These are phyloP conservation scores for Vulpes ferrilata DNA, from an alignment of 2,113 vertebrate genomes.

Conservation along the genomic window DNA sequence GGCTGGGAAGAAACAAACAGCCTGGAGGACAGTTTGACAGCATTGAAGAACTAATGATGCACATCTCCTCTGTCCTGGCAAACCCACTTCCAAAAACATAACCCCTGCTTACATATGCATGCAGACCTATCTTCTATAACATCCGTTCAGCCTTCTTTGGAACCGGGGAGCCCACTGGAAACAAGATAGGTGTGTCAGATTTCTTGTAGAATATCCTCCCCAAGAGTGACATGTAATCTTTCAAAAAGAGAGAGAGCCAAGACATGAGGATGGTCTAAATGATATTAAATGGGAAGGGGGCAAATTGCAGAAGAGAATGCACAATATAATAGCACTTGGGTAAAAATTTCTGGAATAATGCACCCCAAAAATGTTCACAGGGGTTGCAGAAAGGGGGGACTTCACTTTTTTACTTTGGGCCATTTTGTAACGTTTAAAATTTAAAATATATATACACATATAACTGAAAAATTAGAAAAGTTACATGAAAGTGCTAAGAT, in stretches of 20 bases:
- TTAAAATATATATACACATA: too few species aligned
- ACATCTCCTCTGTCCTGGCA: not conserved
- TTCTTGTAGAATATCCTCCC: not conserved
- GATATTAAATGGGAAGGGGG: not conserved
- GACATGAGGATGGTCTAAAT: not conserved
- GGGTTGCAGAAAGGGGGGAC: not conserved
- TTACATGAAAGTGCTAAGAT: not conserved
- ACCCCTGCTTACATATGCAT: not conserved
- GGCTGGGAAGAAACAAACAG: not conserved
- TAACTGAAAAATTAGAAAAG: not conserved
- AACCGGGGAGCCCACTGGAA: not conserved
- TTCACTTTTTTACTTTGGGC: not conserved
- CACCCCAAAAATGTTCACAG: not conserved
- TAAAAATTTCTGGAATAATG: not conserved
- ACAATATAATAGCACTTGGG: not conserved
- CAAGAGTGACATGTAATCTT: not conserved
- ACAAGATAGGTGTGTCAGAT: not conserved
- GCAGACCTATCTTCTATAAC: not conserved
- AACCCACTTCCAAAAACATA: not conserved
- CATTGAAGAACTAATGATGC: not conserved
- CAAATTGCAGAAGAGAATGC: not conserved
- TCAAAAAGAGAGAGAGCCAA: not conserved
- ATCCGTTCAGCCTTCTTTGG: not conserved
- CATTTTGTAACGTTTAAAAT: not conserved
- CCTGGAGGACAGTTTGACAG: too few species aligned